Conservation (phyloP, 2,113 vertebrate genomes). For the cat (Felis catus) region DNA sequence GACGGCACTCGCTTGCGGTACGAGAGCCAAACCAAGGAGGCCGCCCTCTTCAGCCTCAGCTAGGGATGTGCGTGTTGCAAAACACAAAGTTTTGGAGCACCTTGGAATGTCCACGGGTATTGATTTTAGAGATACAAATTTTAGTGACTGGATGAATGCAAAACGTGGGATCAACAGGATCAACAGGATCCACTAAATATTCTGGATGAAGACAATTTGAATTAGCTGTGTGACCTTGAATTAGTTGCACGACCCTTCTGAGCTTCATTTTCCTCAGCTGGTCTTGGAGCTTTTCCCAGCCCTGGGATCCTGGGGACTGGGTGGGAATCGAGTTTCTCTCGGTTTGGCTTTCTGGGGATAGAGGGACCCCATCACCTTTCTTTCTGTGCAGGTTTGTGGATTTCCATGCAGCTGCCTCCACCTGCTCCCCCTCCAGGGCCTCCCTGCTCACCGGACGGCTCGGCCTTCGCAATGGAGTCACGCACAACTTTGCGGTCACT, state of each 20-base stretch:
- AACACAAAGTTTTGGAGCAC: not conserved
- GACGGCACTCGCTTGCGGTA: not conserved
- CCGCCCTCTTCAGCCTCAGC: not conserved
- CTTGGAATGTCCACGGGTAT: fast-evolving
- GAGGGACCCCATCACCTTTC: fast-evolving
- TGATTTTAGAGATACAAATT: not conserved
- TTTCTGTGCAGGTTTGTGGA: conserved; percentile 89
- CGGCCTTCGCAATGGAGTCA: conserved; percentile 93
- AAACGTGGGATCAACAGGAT: not conserved
- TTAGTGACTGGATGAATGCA: not conserved
- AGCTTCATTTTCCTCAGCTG: not conserved
- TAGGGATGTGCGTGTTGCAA: not conserved
- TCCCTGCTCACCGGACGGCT: conserved; percentile 95
- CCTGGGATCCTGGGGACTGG: fast-evolving
- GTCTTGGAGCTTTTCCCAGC: not conserved
- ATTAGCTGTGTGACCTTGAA: not conserved
- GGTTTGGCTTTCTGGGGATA: not conserved
- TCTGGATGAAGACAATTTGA: not conserved
- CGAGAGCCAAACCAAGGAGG: not conserved
- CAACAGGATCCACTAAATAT: not conserved
- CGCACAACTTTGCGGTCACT: conserved; percentile 92
- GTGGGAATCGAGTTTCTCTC: fast-evolving
- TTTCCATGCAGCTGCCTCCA: conserved; percentile 96
- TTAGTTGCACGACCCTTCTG: fast-evolving
- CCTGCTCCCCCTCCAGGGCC: conserved; percentile 96